These are phyloP conservation scores for Grantiella picta DNA, from an alignment of 2,113 vertebrate genomes.

Conservation along the genomic window DNA sequence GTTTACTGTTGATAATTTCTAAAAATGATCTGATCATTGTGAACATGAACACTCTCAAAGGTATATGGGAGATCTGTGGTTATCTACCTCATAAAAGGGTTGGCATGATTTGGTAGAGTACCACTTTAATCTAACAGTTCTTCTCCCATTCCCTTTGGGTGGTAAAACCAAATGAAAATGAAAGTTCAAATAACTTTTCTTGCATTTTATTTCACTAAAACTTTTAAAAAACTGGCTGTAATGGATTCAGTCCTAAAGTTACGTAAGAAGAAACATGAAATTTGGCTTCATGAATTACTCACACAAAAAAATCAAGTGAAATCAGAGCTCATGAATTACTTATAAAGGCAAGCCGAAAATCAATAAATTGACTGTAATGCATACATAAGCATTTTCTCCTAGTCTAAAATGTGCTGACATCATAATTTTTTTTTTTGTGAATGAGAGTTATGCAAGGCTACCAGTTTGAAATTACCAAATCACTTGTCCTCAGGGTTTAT, in stretches of 20 bases:
- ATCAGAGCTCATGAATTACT: constrained; percentile 18
- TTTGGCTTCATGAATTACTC: neutral
- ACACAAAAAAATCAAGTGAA: neutral
- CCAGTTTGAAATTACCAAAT: neutral
- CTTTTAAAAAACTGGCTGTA: neutral
- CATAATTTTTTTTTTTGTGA: neutral
- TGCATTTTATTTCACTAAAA: neutral
- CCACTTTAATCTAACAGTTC: neutral
- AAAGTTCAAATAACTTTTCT: neutral
- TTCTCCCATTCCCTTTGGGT: neutral
- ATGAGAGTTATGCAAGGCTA: neutral
- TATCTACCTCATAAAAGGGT: neutral
- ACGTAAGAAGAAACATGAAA: neutral
- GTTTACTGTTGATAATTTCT: neutral
- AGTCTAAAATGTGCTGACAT: neutral
- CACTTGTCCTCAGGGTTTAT: neutral
- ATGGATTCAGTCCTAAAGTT: neutral
- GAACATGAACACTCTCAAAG: neutral
- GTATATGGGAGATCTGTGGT: neutral
- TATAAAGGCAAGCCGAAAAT: neutral
- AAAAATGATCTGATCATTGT: neutral
- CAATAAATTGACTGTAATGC: neutral
- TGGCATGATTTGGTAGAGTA: neutral
- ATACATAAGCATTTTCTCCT: neutral
- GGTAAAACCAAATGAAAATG: neutral